Conservation (phyloP, 2,797 vertebrate genomes). For the Rhabdophis nuchalis region DNA sequence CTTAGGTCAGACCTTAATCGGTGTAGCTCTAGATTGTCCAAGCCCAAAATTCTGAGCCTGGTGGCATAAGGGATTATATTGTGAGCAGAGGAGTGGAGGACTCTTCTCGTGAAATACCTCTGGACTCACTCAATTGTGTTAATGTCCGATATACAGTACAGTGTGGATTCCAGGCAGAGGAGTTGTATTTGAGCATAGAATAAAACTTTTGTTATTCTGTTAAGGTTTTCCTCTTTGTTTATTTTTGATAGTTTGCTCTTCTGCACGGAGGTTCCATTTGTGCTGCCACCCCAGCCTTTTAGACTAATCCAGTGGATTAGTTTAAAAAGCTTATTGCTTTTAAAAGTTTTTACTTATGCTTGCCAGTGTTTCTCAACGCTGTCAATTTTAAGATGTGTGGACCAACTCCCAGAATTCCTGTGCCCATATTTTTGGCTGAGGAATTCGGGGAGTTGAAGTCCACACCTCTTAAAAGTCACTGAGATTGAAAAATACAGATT, state of each 20-base stretch:
- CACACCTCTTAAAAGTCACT: neutral
- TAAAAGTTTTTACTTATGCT: neutral
- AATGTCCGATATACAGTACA: no score
- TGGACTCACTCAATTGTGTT: no score
- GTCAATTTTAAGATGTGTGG: neutral
- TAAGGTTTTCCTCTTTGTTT: neutral
- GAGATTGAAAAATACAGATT: neutral
- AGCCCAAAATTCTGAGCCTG: no score
- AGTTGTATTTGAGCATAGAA: no score
- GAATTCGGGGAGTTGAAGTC: neutral
- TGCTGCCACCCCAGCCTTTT: neutral
- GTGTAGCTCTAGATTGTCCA: no score
- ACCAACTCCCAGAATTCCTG: neutral
- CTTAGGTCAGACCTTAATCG: no score
- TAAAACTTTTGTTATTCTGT: no score
- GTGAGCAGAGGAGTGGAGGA: no score
- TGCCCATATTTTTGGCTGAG: neutral
- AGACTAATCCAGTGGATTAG: neutral
- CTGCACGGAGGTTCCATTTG: neutral
- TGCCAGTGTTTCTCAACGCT: neutral
- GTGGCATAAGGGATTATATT: no score
- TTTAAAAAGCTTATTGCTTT: neutral
- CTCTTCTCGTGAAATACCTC: no score
- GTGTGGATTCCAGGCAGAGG: no score
- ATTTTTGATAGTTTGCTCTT: neutral